These are phyloP conservation scores for Diarsia rubi DNA, from an alignment of 2,888 invertebrate genomes.

Conservation along the genomic window DNA sequence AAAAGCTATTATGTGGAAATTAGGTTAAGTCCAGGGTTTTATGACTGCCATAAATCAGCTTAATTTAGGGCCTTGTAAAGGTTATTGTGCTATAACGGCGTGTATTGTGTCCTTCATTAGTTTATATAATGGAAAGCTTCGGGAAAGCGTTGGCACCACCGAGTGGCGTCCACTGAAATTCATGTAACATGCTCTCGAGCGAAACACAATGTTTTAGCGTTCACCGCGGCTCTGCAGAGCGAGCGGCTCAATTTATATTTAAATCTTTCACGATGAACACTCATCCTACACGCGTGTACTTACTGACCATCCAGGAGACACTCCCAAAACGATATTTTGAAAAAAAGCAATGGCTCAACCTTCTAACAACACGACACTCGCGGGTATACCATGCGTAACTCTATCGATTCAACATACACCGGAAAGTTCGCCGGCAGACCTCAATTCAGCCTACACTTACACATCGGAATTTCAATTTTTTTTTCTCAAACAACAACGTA, in stretches of 20 bases:
- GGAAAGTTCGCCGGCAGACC: constrained; percentile 30
- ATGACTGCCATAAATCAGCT: constrained; percentile 49
- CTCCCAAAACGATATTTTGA: constrained; percentile 71
- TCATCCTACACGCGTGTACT: constrained; percentile 78
- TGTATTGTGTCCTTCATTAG: constrained; percentile 46
- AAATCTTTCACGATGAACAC: constrained; percentile 73
- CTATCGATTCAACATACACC: constrained; percentile 62
- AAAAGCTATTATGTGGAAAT: constrained; percentile 53
- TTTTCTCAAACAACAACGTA: constrained; percentile 82
- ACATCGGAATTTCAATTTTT: constrained; percentile 67
- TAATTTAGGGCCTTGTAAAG: constrained; percentile 56
- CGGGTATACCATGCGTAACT: constrained; percentile 61
- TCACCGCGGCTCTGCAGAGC: constrained; percentile 36
- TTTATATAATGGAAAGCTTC: constrained; percentile 55
- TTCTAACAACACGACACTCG: constrained; percentile 74
- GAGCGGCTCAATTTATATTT: constrained; percentile 84
- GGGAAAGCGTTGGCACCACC: constrained; percentile 29
- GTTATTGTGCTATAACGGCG: constrained; percentile 37
- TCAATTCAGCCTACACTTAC: constrained; percentile 61
- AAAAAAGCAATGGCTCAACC: constrained; percentile 59
- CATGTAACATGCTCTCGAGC: constrained; percentile 52
- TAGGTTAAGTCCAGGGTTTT: constrained; percentile 60
- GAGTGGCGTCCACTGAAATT: constrained; percentile 52
- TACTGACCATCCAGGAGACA: constrained; percentile 79
- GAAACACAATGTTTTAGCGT: constrained; percentile 52